Evolutionary conservation across 2,113 vertebrate genomes (phyloP), one percentile per base, ranked within the genome.

Genomic region (Megaleporinus macrocephalus): DNA sequence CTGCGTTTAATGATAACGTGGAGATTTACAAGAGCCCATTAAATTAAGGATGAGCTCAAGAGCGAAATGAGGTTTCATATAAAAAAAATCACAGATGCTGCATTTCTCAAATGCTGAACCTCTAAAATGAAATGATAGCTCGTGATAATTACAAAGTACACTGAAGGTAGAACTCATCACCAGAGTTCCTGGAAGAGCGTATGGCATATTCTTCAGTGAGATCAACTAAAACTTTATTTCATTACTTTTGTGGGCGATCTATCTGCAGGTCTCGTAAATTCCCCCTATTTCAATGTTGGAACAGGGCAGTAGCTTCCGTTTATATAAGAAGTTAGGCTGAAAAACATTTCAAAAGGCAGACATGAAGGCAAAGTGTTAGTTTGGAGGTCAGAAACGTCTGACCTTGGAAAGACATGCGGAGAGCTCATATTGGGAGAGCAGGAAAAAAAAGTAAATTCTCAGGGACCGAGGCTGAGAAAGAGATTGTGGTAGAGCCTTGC

Each of bases 1-100:
- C 72, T 81, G 79, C 61, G 27, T 44, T 59, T 75, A 26, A 55
- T 33, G 30, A 68, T 29, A 41, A 36, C 10, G 30, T 26, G 27
- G 11, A 41, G n/a, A 1, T 24, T 73, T 81, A 30, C 61, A 81
- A 65, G 27, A 18, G 15, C 29, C 72, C 71, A 81, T 81, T 53
- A 81, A 61, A 63, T 44, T 44, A 57, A 30, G 18, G 24, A 47
- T 27, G 62, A 44, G 44, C 65, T 47, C 14, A 68, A 66, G 27
- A 65, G 49, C 24, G 65, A 81, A 33, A 73, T 11, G 49, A n/a
- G 47, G 69, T 73, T 73, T 73, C 59, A 65, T 71, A 72, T 62
- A 24, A 30, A 57, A 55, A n/a, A 36, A 49, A 20, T 12, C 53
- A 36, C 51, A 79, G 33, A 61, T 30, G 59, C 69, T 3, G 49